Evolutionary conservation across 1,140 invertebrate genomes (phyloP).

Genomic region (Calosoma granatense): DNA sequence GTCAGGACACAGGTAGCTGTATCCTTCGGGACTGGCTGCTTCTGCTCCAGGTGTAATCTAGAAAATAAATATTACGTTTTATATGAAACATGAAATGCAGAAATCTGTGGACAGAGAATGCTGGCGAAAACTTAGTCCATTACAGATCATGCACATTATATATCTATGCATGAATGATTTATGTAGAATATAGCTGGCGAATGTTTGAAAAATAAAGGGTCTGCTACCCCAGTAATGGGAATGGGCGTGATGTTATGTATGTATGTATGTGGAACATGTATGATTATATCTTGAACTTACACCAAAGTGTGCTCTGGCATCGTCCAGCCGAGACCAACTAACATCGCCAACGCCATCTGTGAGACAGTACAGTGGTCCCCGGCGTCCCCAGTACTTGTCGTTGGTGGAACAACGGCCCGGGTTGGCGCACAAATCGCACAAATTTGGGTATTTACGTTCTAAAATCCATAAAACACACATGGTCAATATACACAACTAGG

Average conservation of each 20-base stretch:
- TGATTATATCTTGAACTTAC: constrained; percentile 31
- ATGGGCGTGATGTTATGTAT: too few relatives aligned
- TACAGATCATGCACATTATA: too few relatives aligned
- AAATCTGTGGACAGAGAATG: too few relatives aligned
- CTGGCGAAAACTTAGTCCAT: too few relatives aligned
- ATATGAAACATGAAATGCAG: too few relatives aligned
- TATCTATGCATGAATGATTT: too few relatives aligned
- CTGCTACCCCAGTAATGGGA: too few relatives aligned
- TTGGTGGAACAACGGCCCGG: constrained; percentile 46
- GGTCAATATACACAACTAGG: neutral
- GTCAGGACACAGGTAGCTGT: constrained; percentile 71
- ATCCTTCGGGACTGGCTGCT: constrained; percentile 39
- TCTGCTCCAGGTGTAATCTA: constrained; percentile 28
- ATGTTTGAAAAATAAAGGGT: too few relatives aligned
- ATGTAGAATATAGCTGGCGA: too few relatives aligned
- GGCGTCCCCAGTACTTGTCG: constrained; percentile 72
- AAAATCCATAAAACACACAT: constrained; percentile 20
- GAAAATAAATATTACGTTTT: constrained; percentile 7
- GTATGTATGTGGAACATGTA: neutral
- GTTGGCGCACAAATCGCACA: constrained; percentile 59
- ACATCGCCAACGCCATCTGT: constrained; percentile 65
- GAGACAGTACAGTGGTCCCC: constrained; percentile 69
- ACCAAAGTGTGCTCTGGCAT: constrained; percentile 52
- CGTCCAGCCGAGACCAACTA: constrained; percentile 63
- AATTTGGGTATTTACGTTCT: constrained; percentile 57